Evolutionary conservation across 2,113 vertebrate genomes (phyloP).

Genomic region (Propithecus coquereli): DNA sequence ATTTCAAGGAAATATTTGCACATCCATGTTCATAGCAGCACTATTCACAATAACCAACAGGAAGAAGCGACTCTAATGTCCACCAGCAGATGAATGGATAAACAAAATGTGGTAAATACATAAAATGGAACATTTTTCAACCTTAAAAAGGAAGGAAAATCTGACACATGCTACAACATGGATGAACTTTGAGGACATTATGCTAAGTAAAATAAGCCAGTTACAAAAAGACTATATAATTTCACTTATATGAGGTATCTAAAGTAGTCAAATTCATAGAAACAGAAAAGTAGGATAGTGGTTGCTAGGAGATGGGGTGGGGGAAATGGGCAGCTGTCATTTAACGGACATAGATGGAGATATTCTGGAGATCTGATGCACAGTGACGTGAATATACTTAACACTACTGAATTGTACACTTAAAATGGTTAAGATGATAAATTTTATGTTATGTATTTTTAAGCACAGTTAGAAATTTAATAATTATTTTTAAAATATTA

Average conservation of each 20-base stretch:
- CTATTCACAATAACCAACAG: not conserved
- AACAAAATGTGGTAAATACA: not conserved
- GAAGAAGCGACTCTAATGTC: not conserved
- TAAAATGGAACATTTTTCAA: not conserved
- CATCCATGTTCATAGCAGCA: not conserved
- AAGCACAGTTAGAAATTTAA: not conserved
- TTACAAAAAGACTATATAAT: not conserved
- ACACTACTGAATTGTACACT: not conserved
- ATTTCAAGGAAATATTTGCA: not conserved
- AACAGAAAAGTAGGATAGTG: not conserved
- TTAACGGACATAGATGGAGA: not conserved
- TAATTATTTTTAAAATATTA: not conserved
- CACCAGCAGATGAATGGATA: not conserved
- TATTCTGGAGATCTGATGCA: not conserved
- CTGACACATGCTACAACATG: not conserved
- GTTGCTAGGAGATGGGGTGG: not conserved
- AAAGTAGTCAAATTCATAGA: not conserved
- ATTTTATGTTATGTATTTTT: not conserved
- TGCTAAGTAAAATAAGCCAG: not conserved
- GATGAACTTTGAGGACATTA: not conserved
- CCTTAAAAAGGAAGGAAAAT: not conserved
- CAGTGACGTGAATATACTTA: not conserved
- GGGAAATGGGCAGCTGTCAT: not conserved
- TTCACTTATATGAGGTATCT: not conserved
- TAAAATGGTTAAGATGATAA: not conserved